Conservation (phyloP, 1,140 invertebrate species). For the Zaprionus taronus region DNA sequence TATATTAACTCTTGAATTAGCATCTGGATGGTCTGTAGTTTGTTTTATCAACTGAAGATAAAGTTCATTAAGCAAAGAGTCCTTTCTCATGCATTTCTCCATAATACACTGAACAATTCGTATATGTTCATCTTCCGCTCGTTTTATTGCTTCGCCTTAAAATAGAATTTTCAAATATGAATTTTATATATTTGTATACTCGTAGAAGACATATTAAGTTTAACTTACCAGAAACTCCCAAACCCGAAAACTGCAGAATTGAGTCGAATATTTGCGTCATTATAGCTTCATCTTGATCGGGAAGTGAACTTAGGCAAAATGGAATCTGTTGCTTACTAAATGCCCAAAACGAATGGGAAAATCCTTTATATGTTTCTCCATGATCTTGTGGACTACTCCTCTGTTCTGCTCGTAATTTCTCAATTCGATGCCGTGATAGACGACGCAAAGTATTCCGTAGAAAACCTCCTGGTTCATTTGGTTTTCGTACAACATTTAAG, state of each 20-base stretch:
- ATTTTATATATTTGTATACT: background rate
- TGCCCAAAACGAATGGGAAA: conserved; percentile 94
- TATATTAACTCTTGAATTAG: conserved; percentile 93
- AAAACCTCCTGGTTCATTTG: conserved; percentile 92
- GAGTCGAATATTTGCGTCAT: conserved; percentile 92
- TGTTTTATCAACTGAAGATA: conserved; percentile 96
- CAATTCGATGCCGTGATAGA: conserved; percentile 94
- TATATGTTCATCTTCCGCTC: conserved; percentile 93
- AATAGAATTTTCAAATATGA: background rate
- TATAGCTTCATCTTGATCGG: conserved; percentile 94
- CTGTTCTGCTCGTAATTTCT: conserved; percentile 93
- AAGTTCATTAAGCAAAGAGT: conserved; percentile 94
- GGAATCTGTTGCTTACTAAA: conserved; percentile 92
- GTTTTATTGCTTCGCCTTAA: conserved; percentile 73
- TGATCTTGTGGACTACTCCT: conserved; percentile 87
- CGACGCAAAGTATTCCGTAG: conserved; percentile 94
- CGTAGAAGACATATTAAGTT: too few relatives aligned
- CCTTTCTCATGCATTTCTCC: conserved; percentile 95
- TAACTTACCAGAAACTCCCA: conserved; percentile 88
- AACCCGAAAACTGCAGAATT: conserved; percentile 92
- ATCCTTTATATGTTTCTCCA: conserved; percentile 94
- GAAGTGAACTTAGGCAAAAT: conserved; percentile 92
- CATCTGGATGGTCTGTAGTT: conserved; percentile 96
- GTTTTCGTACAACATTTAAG: conserved; percentile 91
- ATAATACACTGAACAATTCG: conserved; percentile 94